Percentiles rank a stretch among this genome's conserved stretches.
Evolutionary conservation across 64 coral and sea anemone genomes (phyloP).

Genomic region (Montipora cactus): DNA sequence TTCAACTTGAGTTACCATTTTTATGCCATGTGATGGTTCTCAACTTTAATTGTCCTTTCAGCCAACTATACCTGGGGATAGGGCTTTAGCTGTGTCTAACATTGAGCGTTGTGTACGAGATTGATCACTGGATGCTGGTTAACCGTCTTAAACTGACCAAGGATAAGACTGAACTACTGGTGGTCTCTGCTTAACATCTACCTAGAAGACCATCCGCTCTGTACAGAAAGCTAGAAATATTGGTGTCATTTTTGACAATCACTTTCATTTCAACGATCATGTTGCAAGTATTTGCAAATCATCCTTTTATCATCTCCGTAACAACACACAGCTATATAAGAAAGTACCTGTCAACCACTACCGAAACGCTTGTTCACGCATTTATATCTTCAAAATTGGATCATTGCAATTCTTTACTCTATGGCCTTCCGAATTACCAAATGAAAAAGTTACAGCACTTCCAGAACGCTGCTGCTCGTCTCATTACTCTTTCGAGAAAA

Average conservation of each 20-base stretch:
- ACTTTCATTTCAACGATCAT: conserved; percentile 38
- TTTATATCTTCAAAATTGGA: conserved; percentile 56
- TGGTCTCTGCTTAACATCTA: conserved; percentile 18
- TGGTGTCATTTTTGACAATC: conserved; percentile 15
- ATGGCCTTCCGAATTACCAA: neutral
- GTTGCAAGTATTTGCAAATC: conserved; percentile 54
- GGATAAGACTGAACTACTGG: conserved; percentile 32
- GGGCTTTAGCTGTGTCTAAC: neutral
- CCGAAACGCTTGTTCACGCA: no score
- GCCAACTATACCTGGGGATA: conserved; percentile 3
- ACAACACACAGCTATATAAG: conserved; percentile 44
- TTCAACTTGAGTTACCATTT: conserved; percentile 3
- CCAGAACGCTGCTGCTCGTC: no score
- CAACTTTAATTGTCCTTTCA: conserved; percentile 51
- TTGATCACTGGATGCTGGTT: conserved; percentile 32
- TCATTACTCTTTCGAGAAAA: no score
- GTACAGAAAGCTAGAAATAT: neutral
- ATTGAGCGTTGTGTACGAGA: conserved; percentile 18
- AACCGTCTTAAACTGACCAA: conserved; percentile 32
- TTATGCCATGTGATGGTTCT: conserved; percentile 29
- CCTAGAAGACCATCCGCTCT: neutral
- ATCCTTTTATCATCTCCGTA: conserved; percentile 32
- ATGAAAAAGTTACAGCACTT: no score
- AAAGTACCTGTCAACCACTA: conserved; percentile 28
- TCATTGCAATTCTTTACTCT: conserved; percentile 48